Evolutionary conservation across 1,140 invertebrate species (phyloP), one percentile per base, ranked within the genome.

Genomic region (Acyrthosiphon pisum): DNA sequence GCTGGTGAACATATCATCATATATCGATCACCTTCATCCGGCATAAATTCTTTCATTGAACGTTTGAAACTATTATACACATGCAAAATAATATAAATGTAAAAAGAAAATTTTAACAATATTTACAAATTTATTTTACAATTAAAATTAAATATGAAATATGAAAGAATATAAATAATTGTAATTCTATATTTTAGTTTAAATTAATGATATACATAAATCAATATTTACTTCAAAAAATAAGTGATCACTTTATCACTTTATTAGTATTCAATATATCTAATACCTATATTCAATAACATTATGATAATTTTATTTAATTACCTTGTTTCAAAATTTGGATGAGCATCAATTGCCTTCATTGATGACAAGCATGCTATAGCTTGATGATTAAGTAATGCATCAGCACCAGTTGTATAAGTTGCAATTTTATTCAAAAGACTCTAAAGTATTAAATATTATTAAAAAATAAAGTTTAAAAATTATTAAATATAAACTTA

Each of bases 1-100:
- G 97, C 97, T 0, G 98, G 97, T 81, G 98, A 96, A 86, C 98
- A 96, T 37, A 98, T 97, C 94, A 98, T 97, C 91, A 97, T 96
- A 95, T 98, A 98, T 93, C 98, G 96, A 92, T 96, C 95, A 84
- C 96, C 95, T 7, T 97, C 95, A 6, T 96, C 95, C 0, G 97
- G 97, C 48, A 97, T 94, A 94, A 97, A 97, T 4, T 95, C 94
- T 41, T 94, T 81, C 3, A 93, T 26, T 23, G 81, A 86, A 26
- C 84, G 76, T 48, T 92, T 53, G 30, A 93, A 93, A 86, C 91
- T 93, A 92, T 22, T 92, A 56, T 6, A 68, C 6, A 44, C 60
- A 68, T 53, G 11, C 9, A 53, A 87, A 53, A 89, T 50, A 46
- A 87, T 87, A 46, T 87, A n/a, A n/a, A 7, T 87, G 4, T 68